A percentile compares a stretch with the other conserved stretches of the same genome.
phyloP scores from a whole-genome alignment of 2,797 vertebrate species.

The Myiotriccus ornatus region DNA sequence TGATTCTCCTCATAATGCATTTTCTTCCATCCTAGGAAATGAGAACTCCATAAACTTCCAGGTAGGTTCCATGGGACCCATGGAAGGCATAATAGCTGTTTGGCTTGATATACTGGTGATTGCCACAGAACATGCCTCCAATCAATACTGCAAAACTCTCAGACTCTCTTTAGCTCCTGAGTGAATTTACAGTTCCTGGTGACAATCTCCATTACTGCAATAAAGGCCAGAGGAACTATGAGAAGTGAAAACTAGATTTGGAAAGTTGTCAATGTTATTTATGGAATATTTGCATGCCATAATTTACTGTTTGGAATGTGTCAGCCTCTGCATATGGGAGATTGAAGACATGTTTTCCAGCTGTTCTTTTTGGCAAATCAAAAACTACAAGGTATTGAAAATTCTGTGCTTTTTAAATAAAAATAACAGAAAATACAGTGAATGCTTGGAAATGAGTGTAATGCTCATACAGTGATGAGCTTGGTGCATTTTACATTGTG shows the following conservation, averaged over 20 bases:
- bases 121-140: background rate
- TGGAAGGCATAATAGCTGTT: background rate
- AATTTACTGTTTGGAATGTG: background rate
- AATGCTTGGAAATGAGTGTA: background rate
- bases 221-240: background rate
- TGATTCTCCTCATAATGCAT: background rate
- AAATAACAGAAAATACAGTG: background rate
- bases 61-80: background rate
- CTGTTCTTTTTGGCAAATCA: background rate
- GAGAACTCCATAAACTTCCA: background rate
- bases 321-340: background rate
- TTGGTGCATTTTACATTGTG: background rate
- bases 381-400: background rate
- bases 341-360: background rate
- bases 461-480: background rate
- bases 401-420: background rate
- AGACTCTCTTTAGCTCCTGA: background rate
- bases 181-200: background rate
- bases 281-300: background rate
- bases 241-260: background rate
- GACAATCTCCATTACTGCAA: background rate
- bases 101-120: background rate
- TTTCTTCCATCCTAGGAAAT: conserved; percentile 14
- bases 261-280: background rate
- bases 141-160: background rate